These are phyloP conservation scores for Amniataba percoides DNA, from an alignment of 2,797 vertebrate species.

Conservation along the genomic window DNA sequence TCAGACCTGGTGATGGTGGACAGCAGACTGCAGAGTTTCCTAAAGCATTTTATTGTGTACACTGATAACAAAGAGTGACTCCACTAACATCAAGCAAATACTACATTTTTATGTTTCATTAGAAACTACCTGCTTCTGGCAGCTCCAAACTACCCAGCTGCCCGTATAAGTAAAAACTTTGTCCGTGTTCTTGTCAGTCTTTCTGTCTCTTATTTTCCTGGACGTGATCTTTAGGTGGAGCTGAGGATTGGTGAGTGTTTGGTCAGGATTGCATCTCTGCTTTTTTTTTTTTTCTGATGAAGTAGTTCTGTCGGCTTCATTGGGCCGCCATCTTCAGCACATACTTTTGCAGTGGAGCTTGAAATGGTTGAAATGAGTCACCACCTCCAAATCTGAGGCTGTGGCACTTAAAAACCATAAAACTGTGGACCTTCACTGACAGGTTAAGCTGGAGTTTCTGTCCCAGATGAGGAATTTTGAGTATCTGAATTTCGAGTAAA, in stretches of 20 bases:
- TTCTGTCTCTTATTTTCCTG: neutral
- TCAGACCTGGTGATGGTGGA: neutral
- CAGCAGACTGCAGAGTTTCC: neutral
- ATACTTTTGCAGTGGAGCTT: neutral
- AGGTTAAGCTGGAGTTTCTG: neutral
- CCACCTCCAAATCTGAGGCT: neutral
- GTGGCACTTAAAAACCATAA: neutral
- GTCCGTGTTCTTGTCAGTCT: neutral
- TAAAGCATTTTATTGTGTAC: neutral
- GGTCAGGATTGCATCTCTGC: constrained; percentile 5
- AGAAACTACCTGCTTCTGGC: no score
- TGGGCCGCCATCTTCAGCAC: neutral
- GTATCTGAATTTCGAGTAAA: neutral
- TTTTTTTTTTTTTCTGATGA: constrained; percentile 12
- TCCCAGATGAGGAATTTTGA: neutral
- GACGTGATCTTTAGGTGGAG: neutral
- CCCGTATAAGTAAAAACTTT: neutral
- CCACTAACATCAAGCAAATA: neutral
- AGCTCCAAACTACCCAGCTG: no score
- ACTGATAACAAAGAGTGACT: neutral
- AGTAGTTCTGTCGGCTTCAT: neutral
- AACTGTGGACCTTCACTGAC: neutral
- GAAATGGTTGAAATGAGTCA: neutral
- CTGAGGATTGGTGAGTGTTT: neutral
- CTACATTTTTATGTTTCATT: no score